Conservation (phyloP, 2,797 vertebrate genomes). For the Cyclopterus lumpus region DNA sequence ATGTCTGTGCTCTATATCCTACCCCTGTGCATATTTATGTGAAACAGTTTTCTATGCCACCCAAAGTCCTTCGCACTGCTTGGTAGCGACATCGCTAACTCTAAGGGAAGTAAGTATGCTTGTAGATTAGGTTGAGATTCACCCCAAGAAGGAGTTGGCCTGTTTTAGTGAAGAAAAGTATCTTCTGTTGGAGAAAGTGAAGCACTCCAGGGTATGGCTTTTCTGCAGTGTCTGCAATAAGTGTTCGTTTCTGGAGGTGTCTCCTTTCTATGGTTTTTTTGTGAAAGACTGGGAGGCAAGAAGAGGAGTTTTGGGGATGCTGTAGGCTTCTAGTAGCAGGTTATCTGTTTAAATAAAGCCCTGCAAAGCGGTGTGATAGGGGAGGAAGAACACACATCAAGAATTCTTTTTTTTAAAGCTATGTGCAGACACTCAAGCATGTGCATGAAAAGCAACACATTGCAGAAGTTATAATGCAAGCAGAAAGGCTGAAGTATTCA, state of each 20-base stretch:
- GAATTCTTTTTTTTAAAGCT: constrained; percentile 9
- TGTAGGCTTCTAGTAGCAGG: constrained; percentile 75
- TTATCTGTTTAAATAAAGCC: constrained; percentile 84
- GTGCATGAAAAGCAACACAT: constrained; percentile 23
- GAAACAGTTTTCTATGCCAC: constrained; percentile 78
- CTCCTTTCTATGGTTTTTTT: constrained; percentile 67
- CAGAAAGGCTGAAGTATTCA: constrained; percentile 15
- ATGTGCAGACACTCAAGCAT: constrained; percentile 23
- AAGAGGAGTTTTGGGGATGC: constrained; percentile 64
- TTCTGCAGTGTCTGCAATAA: constrained; percentile 81
- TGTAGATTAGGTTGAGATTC: constrained; percentile 74
- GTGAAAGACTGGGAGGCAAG: constrained; percentile 70
- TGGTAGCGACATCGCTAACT: constrained; percentile 66
- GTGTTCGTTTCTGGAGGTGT: constrained; percentile 77
- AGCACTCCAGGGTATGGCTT: constrained; percentile 68
- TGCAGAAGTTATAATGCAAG: constrained; percentile 18
- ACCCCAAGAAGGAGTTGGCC: constrained; percentile 65
- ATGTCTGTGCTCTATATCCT: constrained; percentile 58
- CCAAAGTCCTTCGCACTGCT: constrained; percentile 78
- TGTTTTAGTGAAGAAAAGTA: constrained; percentile 70
- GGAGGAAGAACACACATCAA: constrained; percentile 61
- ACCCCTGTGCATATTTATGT: constrained; percentile 77
- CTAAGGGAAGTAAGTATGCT: constrained; percentile 73
- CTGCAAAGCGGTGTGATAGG: constrained; percentile 62
- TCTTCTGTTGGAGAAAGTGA: constrained; percentile 70